A percentile compares a stretch with the other conserved stretches of the same genome.
Conservation (phyloP, 2,888 invertebrate species). For the Morpho deidamia region DNA sequence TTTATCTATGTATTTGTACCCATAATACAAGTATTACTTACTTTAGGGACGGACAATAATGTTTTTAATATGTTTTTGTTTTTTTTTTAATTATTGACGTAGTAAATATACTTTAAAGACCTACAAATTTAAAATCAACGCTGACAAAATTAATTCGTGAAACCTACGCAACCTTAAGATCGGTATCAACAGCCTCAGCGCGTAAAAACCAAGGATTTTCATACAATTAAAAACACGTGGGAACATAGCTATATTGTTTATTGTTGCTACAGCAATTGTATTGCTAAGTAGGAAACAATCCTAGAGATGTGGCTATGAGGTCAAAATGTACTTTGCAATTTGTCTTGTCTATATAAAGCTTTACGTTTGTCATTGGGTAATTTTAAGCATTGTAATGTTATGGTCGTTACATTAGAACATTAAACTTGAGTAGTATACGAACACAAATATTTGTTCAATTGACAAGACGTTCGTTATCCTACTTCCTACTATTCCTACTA, state of each 20-base stretch:
- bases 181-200: constrained; percentile 46
- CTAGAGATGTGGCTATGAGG: constrained; percentile 27
- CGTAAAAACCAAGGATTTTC: constrained; percentile 65
- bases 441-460: too few species aligned
- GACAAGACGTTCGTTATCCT: too few species aligned
- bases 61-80: too few species aligned
- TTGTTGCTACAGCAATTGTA: constrained; percentile 52
- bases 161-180: constrained; percentile 61
- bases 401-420: too few species aligned
- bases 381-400: not conserved
- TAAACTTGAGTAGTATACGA: too few species aligned
- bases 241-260: constrained; percentile 58
- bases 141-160: constrained; percentile 26
- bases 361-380: constrained; percentile 5
- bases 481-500: too few species aligned
- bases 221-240: constrained; percentile 58
- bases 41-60: too few species aligned
- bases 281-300: constrained; percentile 41
- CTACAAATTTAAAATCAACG: constrained; percentile 7
- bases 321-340: constrained; percentile 15
- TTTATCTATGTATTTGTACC: too few species aligned
- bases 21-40: too few species aligned
- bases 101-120: not conserved
- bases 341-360: constrained; percentile 5
- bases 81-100: not conserved